phyloP scores from a whole-genome alignment of 2,888 invertebrate species.

The Sarcophaga rosellei region DNA sequence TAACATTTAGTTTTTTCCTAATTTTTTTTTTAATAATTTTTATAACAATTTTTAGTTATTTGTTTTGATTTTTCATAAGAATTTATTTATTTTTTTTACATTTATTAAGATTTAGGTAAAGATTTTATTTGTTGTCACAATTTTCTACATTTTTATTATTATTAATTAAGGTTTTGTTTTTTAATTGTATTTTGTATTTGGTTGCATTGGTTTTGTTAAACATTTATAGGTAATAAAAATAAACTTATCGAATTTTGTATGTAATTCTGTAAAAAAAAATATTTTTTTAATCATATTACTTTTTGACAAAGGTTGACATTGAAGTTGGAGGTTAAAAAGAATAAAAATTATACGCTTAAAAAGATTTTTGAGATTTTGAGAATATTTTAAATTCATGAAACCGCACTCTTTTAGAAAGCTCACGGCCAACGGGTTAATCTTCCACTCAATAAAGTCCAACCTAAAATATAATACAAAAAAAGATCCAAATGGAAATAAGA shows the following conservation, averaged over 20 bases:
- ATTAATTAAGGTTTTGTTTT: background rate
- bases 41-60: slow-evolving; percentile 43
- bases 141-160: background rate
- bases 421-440: too few relatives aligned
- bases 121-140: background rate
- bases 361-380: too few relatives aligned
- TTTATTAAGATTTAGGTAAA: background rate
- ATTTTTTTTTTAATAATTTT: slow-evolving; percentile 19
- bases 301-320: too few relatives aligned
- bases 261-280: background rate
- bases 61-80: slow-evolving; percentile 63
- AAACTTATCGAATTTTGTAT: background rate
- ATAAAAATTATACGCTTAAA: too few relatives aligned
- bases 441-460: too few relatives aligned
- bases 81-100: slow-evolving; percentile 18
- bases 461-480: too few relatives aligned
- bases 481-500: too few relatives aligned
- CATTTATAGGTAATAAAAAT: background rate
- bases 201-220: background rate
- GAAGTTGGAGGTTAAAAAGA: too few relatives aligned
- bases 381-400: too few relatives aligned
- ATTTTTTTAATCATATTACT: too few relatives aligned
- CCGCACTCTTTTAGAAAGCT: too few relatives aligned
- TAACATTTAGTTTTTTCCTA: slow-evolving; percentile 57
- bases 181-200: too few relatives aligned